phyloP scores from a whole-genome alignment of 2,797 vertebrate species.

The Borostomias antarcticus region DNA sequence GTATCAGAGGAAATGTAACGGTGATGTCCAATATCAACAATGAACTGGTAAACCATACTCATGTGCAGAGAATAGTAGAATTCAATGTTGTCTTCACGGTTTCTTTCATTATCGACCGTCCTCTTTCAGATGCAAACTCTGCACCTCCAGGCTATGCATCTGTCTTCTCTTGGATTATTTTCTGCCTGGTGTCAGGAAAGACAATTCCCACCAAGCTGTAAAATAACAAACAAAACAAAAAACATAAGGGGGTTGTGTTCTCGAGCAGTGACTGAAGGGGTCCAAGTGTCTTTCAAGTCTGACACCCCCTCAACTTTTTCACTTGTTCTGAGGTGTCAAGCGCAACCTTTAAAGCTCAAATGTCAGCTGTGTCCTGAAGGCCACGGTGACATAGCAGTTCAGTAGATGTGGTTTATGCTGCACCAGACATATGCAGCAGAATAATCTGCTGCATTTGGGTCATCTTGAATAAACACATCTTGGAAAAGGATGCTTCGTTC shows the following conservation, averaged over 20 bases:
- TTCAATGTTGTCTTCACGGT: slow-evolving; percentile 32
- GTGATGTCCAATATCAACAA: slow-evolving; percentile 16
- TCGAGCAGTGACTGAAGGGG: slow-evolving; percentile 32
- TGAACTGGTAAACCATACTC: slow-evolving; percentile 33
- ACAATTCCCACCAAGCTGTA: slow-evolving; percentile 15
- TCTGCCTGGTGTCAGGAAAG: slow-evolving; percentile 30
- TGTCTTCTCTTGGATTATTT: background rate
- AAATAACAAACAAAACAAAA: slow-evolving; percentile 36
- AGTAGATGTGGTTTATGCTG: slow-evolving; percentile 7
- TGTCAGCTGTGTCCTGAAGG: slow-evolving; percentile 53
- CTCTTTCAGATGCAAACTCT: slow-evolving; percentile 27
- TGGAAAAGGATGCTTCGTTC: too few relatives aligned
- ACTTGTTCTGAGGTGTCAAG: slow-evolving; percentile 43
- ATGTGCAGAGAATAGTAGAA: background rate
- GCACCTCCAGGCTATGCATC: background rate
- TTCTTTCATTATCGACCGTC: too few relatives aligned
- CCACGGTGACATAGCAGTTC: slow-evolving; percentile 34
- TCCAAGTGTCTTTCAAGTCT: slow-evolving; percentile 36
- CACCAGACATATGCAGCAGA: slow-evolving; percentile 23
- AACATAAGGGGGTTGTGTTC: slow-evolving; percentile 4
- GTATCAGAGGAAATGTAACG: slow-evolving; percentile 17
- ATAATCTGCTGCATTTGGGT: slow-evolving; percentile 7
- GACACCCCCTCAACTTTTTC: slow-evolving; percentile 21
- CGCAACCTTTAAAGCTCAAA: slow-evolving; percentile 66
- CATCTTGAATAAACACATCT: slow-evolving; percentile 40